phyloP scores from a whole-genome alignment of 2,113 vertebrate genomes.

The Hemiprocne comata region DNA sequence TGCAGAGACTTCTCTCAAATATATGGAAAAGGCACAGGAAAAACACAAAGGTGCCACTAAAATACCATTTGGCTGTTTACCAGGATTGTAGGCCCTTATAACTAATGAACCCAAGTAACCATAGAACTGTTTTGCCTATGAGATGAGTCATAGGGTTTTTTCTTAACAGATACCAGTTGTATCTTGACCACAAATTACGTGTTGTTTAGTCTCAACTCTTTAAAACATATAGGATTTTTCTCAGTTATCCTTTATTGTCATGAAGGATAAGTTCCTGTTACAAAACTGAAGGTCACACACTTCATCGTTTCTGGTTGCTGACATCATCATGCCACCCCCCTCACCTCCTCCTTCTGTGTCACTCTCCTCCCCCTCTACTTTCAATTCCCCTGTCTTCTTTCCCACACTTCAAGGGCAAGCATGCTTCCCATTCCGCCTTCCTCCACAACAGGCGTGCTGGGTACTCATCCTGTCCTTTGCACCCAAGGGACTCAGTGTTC shows the following conservation, averaged over 20 bases:
- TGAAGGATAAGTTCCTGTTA: background rate
- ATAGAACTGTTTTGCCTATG: background rate
- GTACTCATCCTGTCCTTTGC: background rate
- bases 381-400: conserved; percentile 48
- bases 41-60: background rate
- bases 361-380: conserved; percentile 36
- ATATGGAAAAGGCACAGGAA: background rate
- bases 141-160: background rate
- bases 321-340: fast-evolving
- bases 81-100: background rate
- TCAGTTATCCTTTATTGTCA: background rate
- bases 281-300: background rate
- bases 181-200: background rate
- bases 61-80: background rate
- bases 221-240: background rate
- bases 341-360: background rate
- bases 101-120: background rate
- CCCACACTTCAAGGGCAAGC: background rate
- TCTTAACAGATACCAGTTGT: background rate
- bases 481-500: background rate
- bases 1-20: background rate
- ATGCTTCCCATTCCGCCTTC: conserved; percentile 4
- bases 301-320: background rate
- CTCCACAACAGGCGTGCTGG: fast-evolving
- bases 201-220: background rate